phyloP scores from a whole-genome alignment of 2,113 vertebrate species.

The Atherinomorus stipes region DNA sequence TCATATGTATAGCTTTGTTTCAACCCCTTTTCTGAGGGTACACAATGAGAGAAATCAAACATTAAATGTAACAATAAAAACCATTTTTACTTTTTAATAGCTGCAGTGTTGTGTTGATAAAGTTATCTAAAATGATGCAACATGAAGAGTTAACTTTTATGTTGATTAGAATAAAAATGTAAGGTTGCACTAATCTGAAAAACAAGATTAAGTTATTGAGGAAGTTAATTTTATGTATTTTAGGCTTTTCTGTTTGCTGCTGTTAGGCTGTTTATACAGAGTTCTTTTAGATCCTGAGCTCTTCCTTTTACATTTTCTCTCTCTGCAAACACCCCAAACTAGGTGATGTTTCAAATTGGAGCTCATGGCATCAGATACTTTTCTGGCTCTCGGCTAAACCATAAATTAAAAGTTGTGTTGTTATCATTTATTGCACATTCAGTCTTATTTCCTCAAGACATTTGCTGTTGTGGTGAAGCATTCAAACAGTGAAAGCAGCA shows the following conservation, averaged over 20 bases:
- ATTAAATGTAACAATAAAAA: not conserved
- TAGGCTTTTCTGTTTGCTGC: no score
- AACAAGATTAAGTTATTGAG: no score
- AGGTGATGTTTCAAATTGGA: not conserved
- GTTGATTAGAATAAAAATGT: no score
- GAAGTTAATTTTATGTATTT: no score
- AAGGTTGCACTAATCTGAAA: no score
- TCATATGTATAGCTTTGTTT: no score
- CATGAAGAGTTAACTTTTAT: no score
- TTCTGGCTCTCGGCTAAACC: not conserved
- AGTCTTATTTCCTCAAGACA: not conserved
- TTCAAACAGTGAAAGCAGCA: slow-evolving; percentile 3
- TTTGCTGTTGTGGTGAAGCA: not conserved
- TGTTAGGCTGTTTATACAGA: no score
- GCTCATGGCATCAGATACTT: not conserved
- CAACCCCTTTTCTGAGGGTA: no score
- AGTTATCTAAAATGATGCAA: not conserved
- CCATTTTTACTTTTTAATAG: not conserved
- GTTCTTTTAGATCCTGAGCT: no score
- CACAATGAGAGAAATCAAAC: no score
- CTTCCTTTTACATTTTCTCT: slow-evolving; percentile 4
- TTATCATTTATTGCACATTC: not conserved
- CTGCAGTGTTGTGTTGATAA: not conserved
- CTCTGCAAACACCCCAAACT: not conserved
- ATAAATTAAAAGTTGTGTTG: slow-evolving; percentile 19